Conservation (phyloP, 1,140 invertebrate species). For the Babylonia areolata region DNA sequence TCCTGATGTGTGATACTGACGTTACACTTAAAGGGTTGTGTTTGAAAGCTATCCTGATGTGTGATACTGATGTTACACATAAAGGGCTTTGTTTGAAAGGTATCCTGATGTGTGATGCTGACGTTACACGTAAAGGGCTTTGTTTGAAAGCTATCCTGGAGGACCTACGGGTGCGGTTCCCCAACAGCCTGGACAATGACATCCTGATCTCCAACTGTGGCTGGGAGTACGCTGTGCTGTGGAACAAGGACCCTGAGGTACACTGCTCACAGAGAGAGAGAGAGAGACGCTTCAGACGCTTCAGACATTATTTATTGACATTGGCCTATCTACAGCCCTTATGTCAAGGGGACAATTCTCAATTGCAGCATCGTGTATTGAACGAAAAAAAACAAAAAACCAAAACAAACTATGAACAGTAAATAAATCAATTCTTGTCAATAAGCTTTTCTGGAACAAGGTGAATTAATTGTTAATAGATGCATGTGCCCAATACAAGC, state of each 20-base stretch:
- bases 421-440: too few relatives aligned
- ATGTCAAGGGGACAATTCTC: too few relatives aligned
- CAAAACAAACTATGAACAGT: too few relatives aligned
- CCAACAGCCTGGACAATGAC: conserved; percentile 87
- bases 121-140: background rate
- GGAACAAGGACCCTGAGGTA: conserved; percentile 86
- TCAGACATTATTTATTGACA: too few relatives aligned
- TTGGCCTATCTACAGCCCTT: too few relatives aligned
- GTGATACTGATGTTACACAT: background rate
- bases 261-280: background rate
- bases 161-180: conserved; percentile 81
- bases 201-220: conserved; percentile 89
- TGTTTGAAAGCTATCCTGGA: conserved; percentile 56
- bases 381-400: too few relatives aligned
- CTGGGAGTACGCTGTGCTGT: conserved; percentile 91
- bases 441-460: too few relatives aligned
- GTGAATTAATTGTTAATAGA: too few relatives aligned
- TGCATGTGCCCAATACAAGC: too few relatives aligned
- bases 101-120: background rate
- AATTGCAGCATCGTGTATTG: too few relatives aligned
- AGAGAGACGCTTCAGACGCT: too few relatives aligned
- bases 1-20: background rate
- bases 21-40: background rate
- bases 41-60: background rate
- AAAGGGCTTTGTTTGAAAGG: background rate